phyloP scores from a whole-genome alignment of 2,797 vertebrate species.

The Cyclura pinguis region DNA sequence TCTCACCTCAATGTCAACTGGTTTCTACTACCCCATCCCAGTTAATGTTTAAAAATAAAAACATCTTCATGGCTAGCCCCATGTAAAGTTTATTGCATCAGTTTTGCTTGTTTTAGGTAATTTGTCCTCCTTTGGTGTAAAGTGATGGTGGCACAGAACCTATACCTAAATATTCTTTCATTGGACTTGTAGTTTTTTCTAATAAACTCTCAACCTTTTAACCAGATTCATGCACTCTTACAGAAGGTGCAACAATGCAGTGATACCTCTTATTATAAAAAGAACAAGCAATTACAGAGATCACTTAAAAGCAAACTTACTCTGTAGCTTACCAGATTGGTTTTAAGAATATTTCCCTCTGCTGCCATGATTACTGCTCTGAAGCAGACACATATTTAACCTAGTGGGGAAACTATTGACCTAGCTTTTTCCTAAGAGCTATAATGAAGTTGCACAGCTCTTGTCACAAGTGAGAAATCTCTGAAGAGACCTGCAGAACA shows the following conservation, averaged over 20 bases:
- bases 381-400: background rate
- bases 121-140: background rate
- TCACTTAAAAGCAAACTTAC: background rate
- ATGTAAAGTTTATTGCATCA: background rate
- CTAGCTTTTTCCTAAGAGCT: background rate
- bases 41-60: background rate
- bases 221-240: background rate
- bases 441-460: background rate
- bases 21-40: background rate
- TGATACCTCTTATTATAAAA: background rate
- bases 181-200: background rate
- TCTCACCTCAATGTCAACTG: background rate
- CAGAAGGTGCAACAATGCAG: background rate
- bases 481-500: slow-evolving; percentile 14
- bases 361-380: background rate
- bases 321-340: background rate
- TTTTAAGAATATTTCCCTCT: background rate
- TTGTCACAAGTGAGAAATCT: background rate
- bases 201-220: background rate
- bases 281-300: background rate
- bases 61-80: background rate
- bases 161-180: background rate
- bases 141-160: background rate
- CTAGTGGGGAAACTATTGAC: slow-evolving; percentile 16
- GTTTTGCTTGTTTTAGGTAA: background rate